phyloP scores from a whole-genome alignment of 2,113 vertebrate genomes.

The Zosterops hypoxanthus region DNA sequence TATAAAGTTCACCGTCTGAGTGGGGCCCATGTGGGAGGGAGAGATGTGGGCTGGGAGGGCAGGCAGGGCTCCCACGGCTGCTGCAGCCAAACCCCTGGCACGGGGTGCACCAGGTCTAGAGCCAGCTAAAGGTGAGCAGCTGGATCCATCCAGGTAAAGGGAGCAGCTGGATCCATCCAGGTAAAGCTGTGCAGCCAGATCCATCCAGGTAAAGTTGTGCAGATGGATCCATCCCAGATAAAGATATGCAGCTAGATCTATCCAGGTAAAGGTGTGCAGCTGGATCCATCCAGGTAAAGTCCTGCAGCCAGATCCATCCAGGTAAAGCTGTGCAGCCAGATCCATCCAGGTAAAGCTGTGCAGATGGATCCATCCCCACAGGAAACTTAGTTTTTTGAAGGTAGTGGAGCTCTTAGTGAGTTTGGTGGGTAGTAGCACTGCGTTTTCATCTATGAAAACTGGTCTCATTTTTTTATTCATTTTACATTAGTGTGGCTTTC shows the following conservation, averaged over 20 bases:
- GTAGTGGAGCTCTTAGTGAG: background rate
- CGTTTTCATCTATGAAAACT: background rate
- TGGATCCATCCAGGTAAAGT: background rate
- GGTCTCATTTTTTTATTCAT: background rate
- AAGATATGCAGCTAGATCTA: accelerated
- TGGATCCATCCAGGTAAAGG: background rate
- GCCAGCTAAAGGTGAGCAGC: background rate
- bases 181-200: background rate
- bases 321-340: background rate
- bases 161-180: background rate
- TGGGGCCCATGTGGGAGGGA: background rate
- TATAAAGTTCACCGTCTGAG: background rate
- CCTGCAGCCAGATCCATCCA: background rate
- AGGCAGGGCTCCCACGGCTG: background rate
- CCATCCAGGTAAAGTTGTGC: accelerated
- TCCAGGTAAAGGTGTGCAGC: background rate
- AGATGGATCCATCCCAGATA: too few relatives aligned
- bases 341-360: background rate
- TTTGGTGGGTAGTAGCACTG: background rate
- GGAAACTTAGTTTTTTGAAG: background rate
- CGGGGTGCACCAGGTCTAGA: background rate
- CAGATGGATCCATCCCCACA: background rate
- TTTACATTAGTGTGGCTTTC: background rate
- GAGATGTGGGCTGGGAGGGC: background rate
- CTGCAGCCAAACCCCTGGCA: background rate